Percentiles rank a stretch among this genome's conserved stretches.
These are phyloP conservation scores for Cryptus armator DNA, from an alignment of 2,888 invertebrate genomes.

Conservation along the genomic window DNA sequence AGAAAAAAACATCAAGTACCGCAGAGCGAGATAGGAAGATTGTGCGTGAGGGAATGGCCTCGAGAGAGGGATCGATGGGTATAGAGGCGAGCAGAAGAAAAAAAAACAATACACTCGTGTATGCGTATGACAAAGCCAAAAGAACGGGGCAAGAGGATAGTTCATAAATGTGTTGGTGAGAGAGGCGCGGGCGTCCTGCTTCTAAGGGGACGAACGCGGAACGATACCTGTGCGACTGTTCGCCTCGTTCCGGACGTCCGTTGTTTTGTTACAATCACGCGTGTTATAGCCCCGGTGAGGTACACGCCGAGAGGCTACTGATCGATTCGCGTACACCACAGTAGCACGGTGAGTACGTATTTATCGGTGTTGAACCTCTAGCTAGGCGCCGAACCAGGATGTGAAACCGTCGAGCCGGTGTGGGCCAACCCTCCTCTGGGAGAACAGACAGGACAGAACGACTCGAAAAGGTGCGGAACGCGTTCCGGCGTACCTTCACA, in stretches of 20 bases:
- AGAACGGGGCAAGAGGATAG: slow-evolving; percentile 40
- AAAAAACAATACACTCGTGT: slow-evolving; percentile 61
- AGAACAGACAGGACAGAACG: slow-evolving; percentile 75
- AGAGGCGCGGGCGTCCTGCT: slow-evolving; percentile 71
- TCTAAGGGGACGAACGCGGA: slow-evolving; percentile 78
- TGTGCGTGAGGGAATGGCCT: slow-evolving; percentile 63
- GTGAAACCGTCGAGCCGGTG: slow-evolving; percentile 71
- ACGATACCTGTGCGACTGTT: slow-evolving; percentile 85
- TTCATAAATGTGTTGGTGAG: slow-evolving; percentile 56
- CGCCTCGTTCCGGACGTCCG: slow-evolving; percentile 84
- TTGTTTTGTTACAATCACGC: slow-evolving; percentile 85
- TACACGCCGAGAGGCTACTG: slow-evolving; percentile 53
- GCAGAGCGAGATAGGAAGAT: slow-evolving; percentile 32
- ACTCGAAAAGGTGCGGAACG: slow-evolving; percentile 80
- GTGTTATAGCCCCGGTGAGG: slow-evolving; percentile 69
- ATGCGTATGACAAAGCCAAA: slow-evolving; percentile 47
- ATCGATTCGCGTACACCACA: slow-evolving; percentile 27
- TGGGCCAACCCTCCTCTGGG: slow-evolving; percentile 75
- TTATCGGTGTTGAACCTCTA: slow-evolving; percentile 64
- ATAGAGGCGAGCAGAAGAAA: slow-evolving; percentile 54
- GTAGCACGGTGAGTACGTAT: background rate
- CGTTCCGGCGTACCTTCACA: slow-evolving; percentile 74
- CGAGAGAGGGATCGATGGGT: slow-evolving; percentile 58
- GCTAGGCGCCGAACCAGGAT: slow-evolving; percentile 81
- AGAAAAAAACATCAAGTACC: background rate